A percentile compares a stretch with the other conserved stretches of the same genome.
Evolutionary conservation across 1,140 invertebrate genomes (phyloP).

Genomic region (Rhyacophila brunnea): DNA sequence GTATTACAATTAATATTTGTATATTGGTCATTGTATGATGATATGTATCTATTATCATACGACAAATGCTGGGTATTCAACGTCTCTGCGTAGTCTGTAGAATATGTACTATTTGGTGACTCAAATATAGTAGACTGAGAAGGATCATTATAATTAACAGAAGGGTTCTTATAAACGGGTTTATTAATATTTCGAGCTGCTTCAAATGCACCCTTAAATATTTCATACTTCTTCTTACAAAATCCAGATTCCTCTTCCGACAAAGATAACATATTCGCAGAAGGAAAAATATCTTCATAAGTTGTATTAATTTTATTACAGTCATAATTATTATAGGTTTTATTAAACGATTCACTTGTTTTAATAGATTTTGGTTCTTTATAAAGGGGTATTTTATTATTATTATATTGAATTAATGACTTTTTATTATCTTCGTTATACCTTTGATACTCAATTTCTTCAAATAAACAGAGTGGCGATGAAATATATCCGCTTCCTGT

Average conservation of each 20-base stretch:
- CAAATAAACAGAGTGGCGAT: slow-evolving; percentile 14
- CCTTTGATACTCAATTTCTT: slow-evolving; percentile 14
- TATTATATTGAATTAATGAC: not conserved
- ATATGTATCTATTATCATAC: too few species aligned
- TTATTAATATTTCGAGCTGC: slow-evolving; percentile 45
- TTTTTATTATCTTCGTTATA: slow-evolving; percentile 10
- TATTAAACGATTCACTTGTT: not conserved
- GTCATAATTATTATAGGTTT: not conserved
- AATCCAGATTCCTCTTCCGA: slow-evolving; percentile 30
- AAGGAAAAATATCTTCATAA: slow-evolving; percentile 43
- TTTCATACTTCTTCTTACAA: slow-evolving; percentile 53
- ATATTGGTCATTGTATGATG: too few species aligned
- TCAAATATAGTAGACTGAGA: slow-evolving; percentile 6
- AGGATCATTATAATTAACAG: not conserved
- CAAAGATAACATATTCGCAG: slow-evolving; percentile 40
- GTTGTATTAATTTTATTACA: slow-evolving; percentile 22
- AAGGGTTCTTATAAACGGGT: not conserved
- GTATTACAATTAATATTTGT: too few species aligned
- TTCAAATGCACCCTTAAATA: slow-evolving; percentile 59
- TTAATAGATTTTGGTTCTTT: not conserved
- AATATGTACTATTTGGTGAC: slow-evolving; percentile 17
- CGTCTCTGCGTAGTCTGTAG: slow-evolving; percentile 6
- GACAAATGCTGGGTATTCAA: not conserved
- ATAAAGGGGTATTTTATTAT: not conserved
- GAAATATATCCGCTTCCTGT: slow-evolving; percentile 56